A percentile compares a stretch with the other conserved stretches of the same genome.
phyloP scores from a whole-genome alignment of 2,113 vertebrate species.

The Myiozetetes cayanensis region DNA sequence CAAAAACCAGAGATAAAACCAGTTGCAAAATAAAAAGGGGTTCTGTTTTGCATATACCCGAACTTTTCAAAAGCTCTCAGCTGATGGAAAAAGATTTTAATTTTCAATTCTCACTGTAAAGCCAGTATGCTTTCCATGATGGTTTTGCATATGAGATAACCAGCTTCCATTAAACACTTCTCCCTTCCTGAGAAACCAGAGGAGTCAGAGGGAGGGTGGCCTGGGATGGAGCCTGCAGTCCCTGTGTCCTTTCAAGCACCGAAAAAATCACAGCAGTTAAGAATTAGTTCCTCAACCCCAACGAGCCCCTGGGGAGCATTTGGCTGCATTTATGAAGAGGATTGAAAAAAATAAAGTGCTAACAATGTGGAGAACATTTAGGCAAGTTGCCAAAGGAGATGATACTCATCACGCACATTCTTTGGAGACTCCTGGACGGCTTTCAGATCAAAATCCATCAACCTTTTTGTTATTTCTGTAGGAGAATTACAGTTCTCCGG shows the following conservation, averaged over 20 bases:
- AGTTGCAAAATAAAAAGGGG: neutral
- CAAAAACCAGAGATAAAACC: conserved; percentile 1
- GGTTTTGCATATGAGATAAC: neutral
- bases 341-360: conserved; percentile 19
- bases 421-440: conserved; percentile 28
- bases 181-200: neutral
- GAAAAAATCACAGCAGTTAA: conserved; percentile 36
- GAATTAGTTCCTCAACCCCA: conserved; percentile 46
- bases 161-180: neutral
- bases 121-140: neutral
- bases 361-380: conserved; percentile 23
- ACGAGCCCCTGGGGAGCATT: neutral
- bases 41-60: neutral
- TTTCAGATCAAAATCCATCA: conserved; percentile 43
- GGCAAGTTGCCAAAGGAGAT: conserved; percentile 39
- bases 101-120: neutral
- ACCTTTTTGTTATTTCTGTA: conserved; percentile 34
- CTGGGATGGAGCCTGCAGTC: neutral
- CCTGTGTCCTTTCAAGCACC: conserved; percentile 2
- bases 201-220: neutral
- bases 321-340: conserved; percentile 35
- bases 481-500: neutral
- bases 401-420: neutral
- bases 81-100: neutral
- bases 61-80: neutral